These are phyloP conservation scores for Temnothorax curvispinosus DNA, from an alignment of 1,140 invertebrate genomes.

Conservation along the genomic window DNA sequence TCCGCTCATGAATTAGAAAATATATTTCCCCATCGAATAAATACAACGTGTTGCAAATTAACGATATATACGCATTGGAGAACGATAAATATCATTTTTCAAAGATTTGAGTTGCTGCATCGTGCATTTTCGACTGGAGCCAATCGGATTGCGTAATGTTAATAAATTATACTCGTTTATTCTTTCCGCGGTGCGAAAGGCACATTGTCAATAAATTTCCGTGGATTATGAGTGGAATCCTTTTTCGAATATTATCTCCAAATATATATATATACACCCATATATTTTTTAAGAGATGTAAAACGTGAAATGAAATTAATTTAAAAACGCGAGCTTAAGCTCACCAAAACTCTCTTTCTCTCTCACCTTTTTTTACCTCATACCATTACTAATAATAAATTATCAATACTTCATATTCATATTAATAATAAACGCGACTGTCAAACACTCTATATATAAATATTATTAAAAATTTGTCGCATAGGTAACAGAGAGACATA, in stretches of 20 bases:
- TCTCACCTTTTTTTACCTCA: neutral
- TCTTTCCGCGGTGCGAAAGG: neutral
- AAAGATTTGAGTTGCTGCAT: conserved; percentile 25
- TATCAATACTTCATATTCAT: conserved; percentile 10
- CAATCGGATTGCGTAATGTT: conserved; percentile 21
- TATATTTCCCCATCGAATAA: neutral
- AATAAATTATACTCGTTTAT: conserved; percentile 35
- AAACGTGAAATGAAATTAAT: conserved; percentile 17
- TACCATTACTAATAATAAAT: conserved; percentile 7
- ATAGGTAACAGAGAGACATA: neutral
- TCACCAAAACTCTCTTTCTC: neutral
- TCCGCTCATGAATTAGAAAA: neutral
- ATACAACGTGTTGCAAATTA: conserved; percentile 21
- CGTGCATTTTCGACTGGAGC: neutral
- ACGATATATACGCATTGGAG: conserved; percentile 7
- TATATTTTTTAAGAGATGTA: neutral
- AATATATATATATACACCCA: neutral
- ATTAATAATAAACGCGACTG: neutral
- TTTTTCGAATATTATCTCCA: neutral
- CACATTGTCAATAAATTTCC: conserved; percentile 4
- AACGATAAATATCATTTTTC: conserved; percentile 42
- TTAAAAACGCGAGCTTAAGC: neutral
- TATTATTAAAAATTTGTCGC: conserved; percentile 10
- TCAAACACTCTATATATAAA: neutral
- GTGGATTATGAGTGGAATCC: neutral